These are phyloP conservation scores for Heliconius sara DNA, from an alignment of 2,888 invertebrate species.

Conservation along the genomic window DNA sequence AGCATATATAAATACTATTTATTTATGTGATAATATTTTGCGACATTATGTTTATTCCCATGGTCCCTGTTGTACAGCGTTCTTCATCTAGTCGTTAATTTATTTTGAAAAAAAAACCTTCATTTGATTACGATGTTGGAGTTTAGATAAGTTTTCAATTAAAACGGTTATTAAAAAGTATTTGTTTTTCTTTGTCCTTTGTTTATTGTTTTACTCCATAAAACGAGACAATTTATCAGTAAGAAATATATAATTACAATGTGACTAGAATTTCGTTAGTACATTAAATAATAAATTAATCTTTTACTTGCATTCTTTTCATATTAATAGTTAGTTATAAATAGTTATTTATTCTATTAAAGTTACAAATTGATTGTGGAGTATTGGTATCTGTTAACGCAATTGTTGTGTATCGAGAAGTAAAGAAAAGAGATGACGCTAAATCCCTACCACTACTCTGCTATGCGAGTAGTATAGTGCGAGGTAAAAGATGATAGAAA, in stretches of 20 bases:
- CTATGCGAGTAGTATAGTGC: too few relatives aligned
- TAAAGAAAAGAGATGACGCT: too few relatives aligned
- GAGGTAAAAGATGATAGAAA: too few relatives aligned
- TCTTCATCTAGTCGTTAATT: constrained; percentile 78
- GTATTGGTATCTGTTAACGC: too few relatives aligned
- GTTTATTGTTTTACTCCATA: neutral
- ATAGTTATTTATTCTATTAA: too few relatives aligned
- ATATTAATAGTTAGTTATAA: too few relatives aligned
- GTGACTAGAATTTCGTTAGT: neutral
- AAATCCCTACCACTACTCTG: too few relatives aligned
- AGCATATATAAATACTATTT: constrained; percentile 21
- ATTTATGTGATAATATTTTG: constrained; percentile 46
- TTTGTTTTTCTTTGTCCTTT: constrained; percentile 49
- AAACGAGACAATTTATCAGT: neutral
- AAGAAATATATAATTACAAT: neutral
- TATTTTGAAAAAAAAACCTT: constrained; percentile 64
- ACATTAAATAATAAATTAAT: neutral
- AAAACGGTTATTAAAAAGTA: constrained; percentile 70
- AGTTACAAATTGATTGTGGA: too few relatives aligned
- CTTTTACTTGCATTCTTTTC: neutral
- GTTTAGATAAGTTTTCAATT: constrained; percentile 77
- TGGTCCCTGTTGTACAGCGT: constrained; percentile 64
- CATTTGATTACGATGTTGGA: constrained; percentile 69
- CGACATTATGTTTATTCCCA: constrained; percentile 47
- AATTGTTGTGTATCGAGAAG: too few relatives aligned